These are phyloP conservation scores for Acanthiza pusilla DNA, from an alignment of 2,797 vertebrate genomes.

Conservation along the genomic window DNA sequence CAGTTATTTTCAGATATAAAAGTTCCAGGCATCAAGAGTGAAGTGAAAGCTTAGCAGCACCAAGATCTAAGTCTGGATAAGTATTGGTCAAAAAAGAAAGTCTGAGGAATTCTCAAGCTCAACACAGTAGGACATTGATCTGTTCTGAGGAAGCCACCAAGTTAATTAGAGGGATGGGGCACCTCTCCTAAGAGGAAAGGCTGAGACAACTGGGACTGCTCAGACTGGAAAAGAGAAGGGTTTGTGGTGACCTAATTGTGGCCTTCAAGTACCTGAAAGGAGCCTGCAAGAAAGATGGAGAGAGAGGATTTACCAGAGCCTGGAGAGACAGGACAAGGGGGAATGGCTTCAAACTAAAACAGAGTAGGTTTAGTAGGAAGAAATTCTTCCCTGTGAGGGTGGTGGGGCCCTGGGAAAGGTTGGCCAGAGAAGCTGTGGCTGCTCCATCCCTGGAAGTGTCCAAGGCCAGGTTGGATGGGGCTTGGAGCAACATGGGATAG, in stretches of 20 bases:
- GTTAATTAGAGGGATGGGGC: not conserved
- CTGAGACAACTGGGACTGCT: not conserved
- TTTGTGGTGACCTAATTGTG: not conserved
- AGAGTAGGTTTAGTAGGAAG: not conserved
- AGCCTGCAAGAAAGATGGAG: not conserved
- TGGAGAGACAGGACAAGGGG: not conserved
- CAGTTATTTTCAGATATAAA: not conserved
- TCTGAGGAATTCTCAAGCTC: not conserved
- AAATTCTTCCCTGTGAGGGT: not conserved
- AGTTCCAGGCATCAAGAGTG: not conserved
- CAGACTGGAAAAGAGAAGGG: not conserved
- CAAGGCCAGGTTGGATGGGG: not conserved
- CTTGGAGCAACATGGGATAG: rapidly evolving
- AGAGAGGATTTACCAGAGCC: not conserved
- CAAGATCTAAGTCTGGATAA: not conserved
- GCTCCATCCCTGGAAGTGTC: not conserved
- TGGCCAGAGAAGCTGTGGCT: not conserved
- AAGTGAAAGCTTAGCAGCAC: not conserved
- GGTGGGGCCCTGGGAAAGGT: rapidly evolving
- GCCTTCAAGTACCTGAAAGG: not conserved
- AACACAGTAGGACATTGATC: not conserved
- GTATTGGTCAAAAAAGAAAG: not conserved
- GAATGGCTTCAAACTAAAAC: not conserved
- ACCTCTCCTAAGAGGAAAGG: not conserved
- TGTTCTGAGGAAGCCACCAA: not conserved